Evolutionary conservation across 64 coral and sea anemone genomes (phyloP).

Genomic region (Platygyra sinensis): DNA sequence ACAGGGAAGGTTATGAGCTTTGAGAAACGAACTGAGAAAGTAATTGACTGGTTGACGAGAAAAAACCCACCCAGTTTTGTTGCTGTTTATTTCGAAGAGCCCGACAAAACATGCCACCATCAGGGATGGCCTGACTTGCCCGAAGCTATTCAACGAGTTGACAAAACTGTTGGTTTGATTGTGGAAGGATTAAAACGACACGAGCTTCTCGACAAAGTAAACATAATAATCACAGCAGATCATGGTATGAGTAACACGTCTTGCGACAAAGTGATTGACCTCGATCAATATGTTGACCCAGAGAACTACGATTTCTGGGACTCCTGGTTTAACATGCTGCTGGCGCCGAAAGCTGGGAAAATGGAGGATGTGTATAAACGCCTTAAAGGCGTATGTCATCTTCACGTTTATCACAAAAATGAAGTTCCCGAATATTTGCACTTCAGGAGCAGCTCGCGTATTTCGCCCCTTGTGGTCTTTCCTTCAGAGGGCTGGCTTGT

Average conservation of each 20-base stretch:
- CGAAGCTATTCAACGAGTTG: conserved; percentile 43
- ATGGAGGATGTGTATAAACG: conserved; percentile 44
- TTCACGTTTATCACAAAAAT: conserved; percentile 69
- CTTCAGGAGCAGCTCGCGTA: conserved; percentile 54
- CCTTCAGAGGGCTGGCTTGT: conserved; percentile 78
- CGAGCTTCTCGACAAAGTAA: conserved; percentile 56
- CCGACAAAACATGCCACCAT: conserved; percentile 69
- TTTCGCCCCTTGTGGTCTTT: conserved; percentile 60
- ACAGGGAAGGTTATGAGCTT: conserved; percentile 50
- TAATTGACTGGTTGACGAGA: conserved; percentile 62
- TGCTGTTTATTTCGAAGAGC: conserved; percentile 83
- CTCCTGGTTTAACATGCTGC: conserved; percentile 38
- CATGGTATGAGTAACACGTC: conserved; percentile 84
- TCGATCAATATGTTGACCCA: conserved; percentile 58
- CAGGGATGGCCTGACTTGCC: conserved; percentile 44
- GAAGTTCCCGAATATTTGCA: conserved; percentile 73
- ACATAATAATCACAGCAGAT: conserved; percentile 84
- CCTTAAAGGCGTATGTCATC: conserved; percentile 54
- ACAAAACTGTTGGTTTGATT: conserved; percentile 62
- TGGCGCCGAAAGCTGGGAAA: conserved; percentile 57
- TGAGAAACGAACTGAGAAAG: conserved; percentile 55
- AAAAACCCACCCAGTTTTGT: conserved; percentile 80
- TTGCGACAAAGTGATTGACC: conserved; percentile 35
- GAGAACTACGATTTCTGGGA: conserved; percentile 63
- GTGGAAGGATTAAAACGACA: conserved; percentile 33